These are phyloP conservation scores for Baronia brevicornis DNA, from an alignment of 2,888 invertebrate genomes.

Conservation along the genomic window DNA sequence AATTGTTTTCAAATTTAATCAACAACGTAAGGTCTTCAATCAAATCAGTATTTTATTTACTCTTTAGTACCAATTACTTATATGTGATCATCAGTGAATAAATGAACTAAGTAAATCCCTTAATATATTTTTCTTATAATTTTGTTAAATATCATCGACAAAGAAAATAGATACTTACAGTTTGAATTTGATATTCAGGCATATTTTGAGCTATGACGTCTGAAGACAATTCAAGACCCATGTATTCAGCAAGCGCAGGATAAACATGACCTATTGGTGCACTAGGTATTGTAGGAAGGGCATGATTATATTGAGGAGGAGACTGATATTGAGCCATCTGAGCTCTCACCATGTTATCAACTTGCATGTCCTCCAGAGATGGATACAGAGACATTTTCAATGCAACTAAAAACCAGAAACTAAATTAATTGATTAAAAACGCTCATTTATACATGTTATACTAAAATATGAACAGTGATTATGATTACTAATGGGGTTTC, in stretches of 20 bases:
- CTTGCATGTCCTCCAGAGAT: slow-evolving; percentile 94
- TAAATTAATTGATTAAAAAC: too few relatives aligned
- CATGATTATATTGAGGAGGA: slow-evolving; percentile 25
- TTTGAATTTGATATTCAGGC: slow-evolving; percentile 79
- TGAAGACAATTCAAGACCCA: slow-evolving; percentile 88
- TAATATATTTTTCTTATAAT: too few relatives aligned
- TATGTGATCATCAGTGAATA: too few relatives aligned
- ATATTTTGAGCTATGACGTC: slow-evolving; percentile 84
- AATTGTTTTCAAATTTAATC: too few relatives aligned
- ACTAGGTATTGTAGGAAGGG: slow-evolving; percentile 18
- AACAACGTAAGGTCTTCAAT: too few relatives aligned
- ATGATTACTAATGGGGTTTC: too few relatives aligned
- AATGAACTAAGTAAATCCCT: too few relatives aligned
- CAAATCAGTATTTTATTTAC: too few relatives aligned
- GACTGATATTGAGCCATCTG: slow-evolving; percentile 61
- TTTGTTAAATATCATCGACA: background rate
- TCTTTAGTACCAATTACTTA: too few relatives aligned
- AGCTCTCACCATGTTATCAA: slow-evolving; percentile 87
- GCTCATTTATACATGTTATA: slow-evolving; percentile 1
- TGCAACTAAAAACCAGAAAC: slow-evolving; percentile 7
- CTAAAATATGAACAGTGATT: slow-evolving; percentile 8
- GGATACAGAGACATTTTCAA: slow-evolving; percentile 89
- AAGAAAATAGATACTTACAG: slow-evolving; percentile 34
- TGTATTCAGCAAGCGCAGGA: slow-evolving; percentile 86
- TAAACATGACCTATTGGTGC: slow-evolving; percentile 70